Evolutionary conservation across 2,888 invertebrate species (phyloP).

Genomic region (Lithophane socia): DNA sequence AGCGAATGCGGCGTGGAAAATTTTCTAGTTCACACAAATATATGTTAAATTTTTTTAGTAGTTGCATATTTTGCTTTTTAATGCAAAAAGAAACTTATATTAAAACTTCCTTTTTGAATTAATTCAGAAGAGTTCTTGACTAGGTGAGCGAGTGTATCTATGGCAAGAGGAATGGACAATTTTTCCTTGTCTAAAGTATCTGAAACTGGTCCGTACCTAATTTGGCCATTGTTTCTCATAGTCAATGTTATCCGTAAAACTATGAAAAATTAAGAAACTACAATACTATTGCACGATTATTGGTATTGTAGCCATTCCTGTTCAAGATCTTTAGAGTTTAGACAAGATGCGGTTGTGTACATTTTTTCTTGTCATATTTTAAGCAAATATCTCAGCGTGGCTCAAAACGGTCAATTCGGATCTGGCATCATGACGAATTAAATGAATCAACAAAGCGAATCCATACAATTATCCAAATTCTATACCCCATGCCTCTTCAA

Average conservation of each 20-base stretch:
- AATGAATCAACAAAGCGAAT: not conserved
- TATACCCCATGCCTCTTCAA: not conserved
- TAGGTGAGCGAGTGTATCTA: not conserved
- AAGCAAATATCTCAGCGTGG: not conserved
- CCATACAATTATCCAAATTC: not conserved
- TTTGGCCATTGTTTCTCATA: not conserved
- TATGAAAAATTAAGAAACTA: too few species aligned
- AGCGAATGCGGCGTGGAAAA: conserved; percentile 42
- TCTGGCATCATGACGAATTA: not conserved
- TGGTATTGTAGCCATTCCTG: not conserved
- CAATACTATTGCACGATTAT: not conserved
- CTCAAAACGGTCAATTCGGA: not conserved
- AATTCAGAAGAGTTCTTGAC: not conserved
- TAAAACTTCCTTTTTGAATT: not conserved
- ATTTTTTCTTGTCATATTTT: not conserved
- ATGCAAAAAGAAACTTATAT: not conserved
- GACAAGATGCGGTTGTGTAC: not conserved
- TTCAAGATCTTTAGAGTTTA: not conserved
- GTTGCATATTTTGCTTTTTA: not conserved
- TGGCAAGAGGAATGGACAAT: not conserved
- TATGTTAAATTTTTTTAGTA: conserved; percentile 4
- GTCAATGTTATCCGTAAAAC: too few species aligned
- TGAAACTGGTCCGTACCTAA: not conserved
- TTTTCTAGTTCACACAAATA: conserved; percentile 22
- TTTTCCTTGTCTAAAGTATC: not conserved